Conservation (phyloP, 2,888 invertebrate species). For the Bombyx huttoni region DNA sequence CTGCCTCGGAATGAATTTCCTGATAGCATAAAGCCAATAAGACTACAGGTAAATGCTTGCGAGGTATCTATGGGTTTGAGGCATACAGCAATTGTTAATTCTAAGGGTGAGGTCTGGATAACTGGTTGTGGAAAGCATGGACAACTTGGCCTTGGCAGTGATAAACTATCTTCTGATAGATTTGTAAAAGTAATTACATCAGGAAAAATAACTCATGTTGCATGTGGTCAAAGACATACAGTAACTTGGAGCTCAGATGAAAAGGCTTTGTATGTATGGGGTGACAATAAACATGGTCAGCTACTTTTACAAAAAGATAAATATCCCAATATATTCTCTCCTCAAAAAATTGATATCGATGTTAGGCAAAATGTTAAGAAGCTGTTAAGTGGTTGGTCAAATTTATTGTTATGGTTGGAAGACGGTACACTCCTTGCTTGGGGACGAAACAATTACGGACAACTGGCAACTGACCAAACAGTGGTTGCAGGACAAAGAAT, state of each 20-base stretch:
- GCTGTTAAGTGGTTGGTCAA: constrained; percentile 84
- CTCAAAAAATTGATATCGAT: constrained; percentile 69
- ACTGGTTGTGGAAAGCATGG: constrained; percentile 79
- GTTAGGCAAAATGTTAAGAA: constrained; percentile 69
- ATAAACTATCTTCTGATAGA: constrained; percentile 37
- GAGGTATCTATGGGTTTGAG: constrained; percentile 78
- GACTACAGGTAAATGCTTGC: constrained; percentile 63
- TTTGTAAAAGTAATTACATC: constrained; percentile 70
- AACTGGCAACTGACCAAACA: constrained; percentile 71
- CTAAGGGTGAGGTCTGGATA: constrained; percentile 73
- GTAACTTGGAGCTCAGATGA: constrained; percentile 67
- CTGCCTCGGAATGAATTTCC: constrained; percentile 64
- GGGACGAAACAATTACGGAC: constrained; percentile 88
- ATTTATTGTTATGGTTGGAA: constrained; percentile 76
- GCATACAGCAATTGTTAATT: constrained; percentile 77
- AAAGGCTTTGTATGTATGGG: constrained; percentile 81
- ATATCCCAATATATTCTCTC: constrained; percentile 60
- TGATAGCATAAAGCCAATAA: constrained; percentile 40
- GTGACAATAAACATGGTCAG: constrained; percentile 89
- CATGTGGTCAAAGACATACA: constrained; percentile 88
- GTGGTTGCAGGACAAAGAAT: constrained; percentile 36
- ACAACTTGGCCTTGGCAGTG: constrained; percentile 74
- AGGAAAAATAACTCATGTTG: constrained; percentile 73
- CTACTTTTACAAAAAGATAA: constrained; percentile 72
- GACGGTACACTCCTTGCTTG: constrained; percentile 78